phyloP scores from a whole-genome alignment of 2,888 invertebrate species.

The Scrobipalpa costella region DNA sequence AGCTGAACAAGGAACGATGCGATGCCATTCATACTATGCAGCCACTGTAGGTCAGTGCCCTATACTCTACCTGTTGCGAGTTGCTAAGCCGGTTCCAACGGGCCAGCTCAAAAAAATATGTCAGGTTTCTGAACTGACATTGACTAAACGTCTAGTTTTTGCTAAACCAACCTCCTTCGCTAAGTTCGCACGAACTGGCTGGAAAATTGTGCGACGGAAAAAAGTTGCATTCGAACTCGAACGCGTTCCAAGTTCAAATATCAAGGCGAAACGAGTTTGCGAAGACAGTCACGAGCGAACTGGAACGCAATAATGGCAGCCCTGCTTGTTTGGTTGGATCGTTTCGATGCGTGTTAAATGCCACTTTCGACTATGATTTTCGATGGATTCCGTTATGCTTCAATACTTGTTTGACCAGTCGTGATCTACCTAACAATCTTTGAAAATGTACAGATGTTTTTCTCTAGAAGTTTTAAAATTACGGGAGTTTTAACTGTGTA shows the following conservation, averaged over 20 bases:
- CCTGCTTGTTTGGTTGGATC: not conserved
- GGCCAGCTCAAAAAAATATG: constrained; percentile 46
- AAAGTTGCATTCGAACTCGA: not conserved
- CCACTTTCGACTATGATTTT: constrained; percentile 10
- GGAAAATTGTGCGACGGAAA: constrained; percentile 18
- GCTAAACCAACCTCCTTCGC: constrained; percentile 22
- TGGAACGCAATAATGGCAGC: not conserved
- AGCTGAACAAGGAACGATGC: constrained; percentile 53
- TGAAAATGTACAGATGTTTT: not conserved
- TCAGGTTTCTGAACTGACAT: constrained; percentile 30
- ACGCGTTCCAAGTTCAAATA: constrained; percentile 15
- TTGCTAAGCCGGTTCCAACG: constrained; percentile 65
- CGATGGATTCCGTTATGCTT: constrained; percentile 6
- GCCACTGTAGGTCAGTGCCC: constrained; percentile 76
- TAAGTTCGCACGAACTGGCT: constrained; percentile 12
- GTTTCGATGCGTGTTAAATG: not conserved
- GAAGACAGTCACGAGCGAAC: constrained; percentile 1
- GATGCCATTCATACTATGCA: constrained; percentile 67
- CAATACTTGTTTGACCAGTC: constrained; percentile 6
- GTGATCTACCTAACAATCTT: not conserved
- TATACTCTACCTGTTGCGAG: constrained; percentile 74
- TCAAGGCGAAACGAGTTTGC: constrained; percentile 12
- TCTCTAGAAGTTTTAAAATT: not conserved
- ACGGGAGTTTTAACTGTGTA: not conserved
- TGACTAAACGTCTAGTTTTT: constrained; percentile 26